Evolutionary conservation across 2,113 vertebrate species (phyloP).

Genomic region (Jacana jacana): DNA sequence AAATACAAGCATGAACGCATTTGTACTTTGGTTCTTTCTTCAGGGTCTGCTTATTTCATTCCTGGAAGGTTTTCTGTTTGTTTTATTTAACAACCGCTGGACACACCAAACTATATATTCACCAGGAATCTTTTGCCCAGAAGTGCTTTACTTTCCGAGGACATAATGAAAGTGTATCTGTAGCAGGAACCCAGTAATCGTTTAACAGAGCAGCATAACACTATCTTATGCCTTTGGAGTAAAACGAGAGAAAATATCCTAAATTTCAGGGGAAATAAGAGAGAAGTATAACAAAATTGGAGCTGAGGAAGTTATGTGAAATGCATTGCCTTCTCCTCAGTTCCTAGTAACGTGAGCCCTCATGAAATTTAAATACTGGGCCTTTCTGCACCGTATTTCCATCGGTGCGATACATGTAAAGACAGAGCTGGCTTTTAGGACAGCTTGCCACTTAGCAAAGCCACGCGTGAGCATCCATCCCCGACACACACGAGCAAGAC

Average conservation of each 20-base stretch:
- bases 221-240: background rate
- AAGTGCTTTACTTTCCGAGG: background rate
- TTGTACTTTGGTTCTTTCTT: conserved; percentile 1
- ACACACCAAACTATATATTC: conserved; percentile 2
- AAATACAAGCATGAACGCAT: background rate
- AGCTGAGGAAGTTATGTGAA: background rate
- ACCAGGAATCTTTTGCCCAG: background rate
- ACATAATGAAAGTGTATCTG: background rate
- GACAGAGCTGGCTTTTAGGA: background rate
- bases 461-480: background rate
- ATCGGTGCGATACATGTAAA: background rate
- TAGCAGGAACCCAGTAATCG: background rate
- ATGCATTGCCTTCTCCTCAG: background rate
- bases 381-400: background rate
- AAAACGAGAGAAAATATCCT: background rate
- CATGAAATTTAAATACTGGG: background rate
- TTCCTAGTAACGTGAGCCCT: background rate
- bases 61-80: conserved; percentile 7
- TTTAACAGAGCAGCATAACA: background rate
- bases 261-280: background rate
- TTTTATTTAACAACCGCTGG: conserved; percentile 24
- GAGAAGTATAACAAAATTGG: background rate
- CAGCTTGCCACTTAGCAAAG: background rate
- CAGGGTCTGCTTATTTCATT: background rate
- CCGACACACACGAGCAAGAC: background rate